Evolutionary conservation across 2,888 invertebrate species (phyloP), one percentile per base, ranked within the genome.

Genomic region (Mellilla xanthometata): DNA sequence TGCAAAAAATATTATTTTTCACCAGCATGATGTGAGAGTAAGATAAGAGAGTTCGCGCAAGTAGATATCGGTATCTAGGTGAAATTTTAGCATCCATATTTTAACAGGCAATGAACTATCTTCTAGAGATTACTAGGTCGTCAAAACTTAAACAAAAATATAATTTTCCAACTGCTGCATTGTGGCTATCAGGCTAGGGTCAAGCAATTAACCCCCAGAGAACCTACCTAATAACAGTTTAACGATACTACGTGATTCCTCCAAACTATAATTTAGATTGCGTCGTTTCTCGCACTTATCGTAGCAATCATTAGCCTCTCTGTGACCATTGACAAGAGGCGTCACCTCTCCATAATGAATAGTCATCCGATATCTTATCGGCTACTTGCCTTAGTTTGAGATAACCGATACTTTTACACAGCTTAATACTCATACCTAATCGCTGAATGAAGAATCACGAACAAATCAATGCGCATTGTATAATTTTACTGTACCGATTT

Each of bases 331-430:
- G 60, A 62, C 63, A 65, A 65, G 72, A 70, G 74, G 72, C 73
- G 74, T 83, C 83, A 81, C 80, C 81, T 83, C 75, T 70, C 62
- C 62, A 65, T 65, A 68, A 72, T 71, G 68, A 70, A 59, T 60
- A 74, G 74, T 75, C 75, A 70, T 56, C 60, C 54, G 60, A 68
- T 82, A 84, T 81, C 82, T 86, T 86, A 86, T 87, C 86, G 60
- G 61, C 62, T 64, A 65, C 62, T 63, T 27, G 76, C 64, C 71
- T 79, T 69, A 62, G 61, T 64, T 60, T 56, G 67, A 66, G 83
- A 86, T 86, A 83, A 72, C 61, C 60, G 65, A 64, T 58, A 71
- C 63, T 69, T 75, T 73, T 71, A 65, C 64, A 68, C 62, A 50
- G 64, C 57, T 60, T 61, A 43, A 56, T 71, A 67, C 62, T 51